Base-by-base conservation (phyloP, 2,113 vertebrate genomes). In the Aspiorhynchus laticeps region DNA sequence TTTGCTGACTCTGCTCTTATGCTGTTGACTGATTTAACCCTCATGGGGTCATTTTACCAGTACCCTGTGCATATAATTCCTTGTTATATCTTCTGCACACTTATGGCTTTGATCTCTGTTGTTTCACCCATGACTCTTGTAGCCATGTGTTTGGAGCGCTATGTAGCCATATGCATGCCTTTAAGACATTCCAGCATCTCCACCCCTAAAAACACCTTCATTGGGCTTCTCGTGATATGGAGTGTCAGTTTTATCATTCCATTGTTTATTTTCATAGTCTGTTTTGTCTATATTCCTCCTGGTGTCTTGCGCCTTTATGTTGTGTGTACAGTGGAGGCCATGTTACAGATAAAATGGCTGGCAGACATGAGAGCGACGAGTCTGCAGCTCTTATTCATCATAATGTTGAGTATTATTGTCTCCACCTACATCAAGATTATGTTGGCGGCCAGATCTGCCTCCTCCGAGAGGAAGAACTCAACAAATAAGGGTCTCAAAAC, bases 401-500 rank as follows among this genome's bases (percentile, higher is more conserved):
- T 87, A 14, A 86, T 89, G 67, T 67, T 74, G 10, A 46, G 87
- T 9, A 53, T 89, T 12, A 86, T 90, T 17, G 15, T 65, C 1
- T 90, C 84, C 24, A 89, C 85, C 8, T 91, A 92, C 15, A 41
- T 90, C 19, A 91, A 86, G 69, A 88, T 92, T 31, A 69, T 89
- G 88, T 10, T 56, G 51, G 90, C 61, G 26, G 90, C 91, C 24
- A 61, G 36, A n/a, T 87, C 86, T 17, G 86, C 88, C 2, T 83
- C 84, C 3, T 56, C 83, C 4, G 87, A 87, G 10, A 85, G 82
- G 17, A 89, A 79, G 9, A 86, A 83, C 4, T 88, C 84, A 0
- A 69, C 86, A 1, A 46, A 85, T 28, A 92, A 91, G 43, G 86
- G 89, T 71, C 86, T 80, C 7, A 86, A 59, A 51, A 92, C 91